Conservation (phyloP, 2,888 invertebrate genomes). For the Apotomis capreana region DNA sequence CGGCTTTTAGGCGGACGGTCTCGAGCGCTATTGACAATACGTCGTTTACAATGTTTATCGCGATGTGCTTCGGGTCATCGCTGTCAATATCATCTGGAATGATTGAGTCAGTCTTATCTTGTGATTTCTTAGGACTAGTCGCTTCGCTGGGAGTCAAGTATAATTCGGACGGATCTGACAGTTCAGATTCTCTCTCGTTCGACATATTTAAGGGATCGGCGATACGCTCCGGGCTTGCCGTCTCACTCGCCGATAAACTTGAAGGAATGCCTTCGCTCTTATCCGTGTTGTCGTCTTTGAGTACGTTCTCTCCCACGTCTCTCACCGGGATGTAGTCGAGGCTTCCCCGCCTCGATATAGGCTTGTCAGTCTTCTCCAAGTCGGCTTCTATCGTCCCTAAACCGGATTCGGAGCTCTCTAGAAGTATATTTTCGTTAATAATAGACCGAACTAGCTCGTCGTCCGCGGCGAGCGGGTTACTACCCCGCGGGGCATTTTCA, state of each 20-base stretch:
- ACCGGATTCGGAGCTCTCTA: slow-evolving; percentile 74
- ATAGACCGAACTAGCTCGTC: slow-evolving; percentile 65
- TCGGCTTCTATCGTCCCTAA: slow-evolving; percentile 62
- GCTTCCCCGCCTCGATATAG: slow-evolving; percentile 73
- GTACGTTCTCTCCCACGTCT: slow-evolving; percentile 72
- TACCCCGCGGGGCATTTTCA: slow-evolving; percentile 48
- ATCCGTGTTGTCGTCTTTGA: slow-evolving; percentile 76
- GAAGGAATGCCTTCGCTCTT: slow-evolving; percentile 80
- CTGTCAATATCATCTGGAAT: slow-evolving; percentile 60
- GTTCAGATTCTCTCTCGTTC: slow-evolving; percentile 83
- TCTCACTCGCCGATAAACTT: slow-evolving; percentile 77
- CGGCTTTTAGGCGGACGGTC: slow-evolving; percentile 72
- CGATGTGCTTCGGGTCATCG: slow-evolving; percentile 73
- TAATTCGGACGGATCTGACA: slow-evolving; percentile 87
- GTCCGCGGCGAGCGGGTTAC: slow-evolving; percentile 47
- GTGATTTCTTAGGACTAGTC: slow-evolving; percentile 76
- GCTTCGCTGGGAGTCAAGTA: slow-evolving; percentile 87
- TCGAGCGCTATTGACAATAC: slow-evolving; percentile 76
- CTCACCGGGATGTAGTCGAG: slow-evolving; percentile 80
- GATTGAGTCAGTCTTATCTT: slow-evolving; percentile 71
- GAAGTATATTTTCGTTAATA: slow-evolving; percentile 64
- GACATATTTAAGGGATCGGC: slow-evolving; percentile 67
- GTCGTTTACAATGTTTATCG: slow-evolving; percentile 78
- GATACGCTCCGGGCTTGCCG: slow-evolving; percentile 75
- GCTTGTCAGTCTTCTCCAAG: slow-evolving; percentile 67